Evolutionary conservation across 2,888 invertebrate species (phyloP), one percentile per base, ranked within the genome.

Genomic region (Gandaritis pyraliata): DNA sequence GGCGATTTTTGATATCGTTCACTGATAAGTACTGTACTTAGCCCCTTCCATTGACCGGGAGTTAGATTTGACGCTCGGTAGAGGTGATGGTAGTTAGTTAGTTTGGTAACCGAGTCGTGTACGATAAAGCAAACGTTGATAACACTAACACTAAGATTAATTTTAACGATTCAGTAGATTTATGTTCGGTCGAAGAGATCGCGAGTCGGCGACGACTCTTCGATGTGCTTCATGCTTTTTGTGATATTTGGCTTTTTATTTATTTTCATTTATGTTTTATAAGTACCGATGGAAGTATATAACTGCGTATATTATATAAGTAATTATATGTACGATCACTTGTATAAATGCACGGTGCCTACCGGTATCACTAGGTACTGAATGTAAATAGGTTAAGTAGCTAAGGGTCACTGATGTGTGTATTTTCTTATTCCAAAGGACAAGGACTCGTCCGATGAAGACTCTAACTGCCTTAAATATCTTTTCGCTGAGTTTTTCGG

Each of bases 391-490:
- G 59, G 62, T 43, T 50, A 55, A 58, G 64, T 55, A 64, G 58
- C 64, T 68, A 57, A 65, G 61, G 76, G 73, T 77, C 75, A 84
- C 77, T 86, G 74, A 86, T 78, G 74, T 83, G 74, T 85, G 74
- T 82, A 74, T 78, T 86, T 86, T 88, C 84, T 79, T 86, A 82
- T 87, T 78, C 76, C 83, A 74, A 88, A 90, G 90, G 90, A 87
- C 80, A 81, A 83, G 86, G 86, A 85, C 76, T 86, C 90, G 77
- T 89, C 90, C 82, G 90, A 90, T 80, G 90, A 90, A 81, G 90
- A 94, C 89, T 93, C 93, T 92, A 94, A 94, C 94, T 95, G 95
- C 94, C 94, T 95, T 90, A 94, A 93, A 94, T 94, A 94, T 90
- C 93, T 94, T 86, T 94, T 94, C 90, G 94, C 94, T 86, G 94